Conservation (phyloP, 2,113 vertebrate genomes). For the Mustelus asterias region DNA sequence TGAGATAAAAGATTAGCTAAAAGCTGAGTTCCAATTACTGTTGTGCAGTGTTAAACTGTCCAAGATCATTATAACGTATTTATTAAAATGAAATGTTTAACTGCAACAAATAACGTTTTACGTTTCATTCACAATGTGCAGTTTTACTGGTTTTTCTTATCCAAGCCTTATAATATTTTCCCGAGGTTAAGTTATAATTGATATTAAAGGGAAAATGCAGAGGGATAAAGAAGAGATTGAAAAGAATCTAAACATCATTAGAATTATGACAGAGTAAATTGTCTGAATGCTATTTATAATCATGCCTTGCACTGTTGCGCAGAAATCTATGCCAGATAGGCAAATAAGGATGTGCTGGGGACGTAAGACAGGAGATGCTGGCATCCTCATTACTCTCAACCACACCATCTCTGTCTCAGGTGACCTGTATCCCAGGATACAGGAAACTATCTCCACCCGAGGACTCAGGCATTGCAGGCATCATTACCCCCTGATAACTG, state of each 20-base stretch:
- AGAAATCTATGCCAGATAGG: too few species aligned
- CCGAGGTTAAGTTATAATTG: background rate
- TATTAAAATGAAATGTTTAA: background rate
- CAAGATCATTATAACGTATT: background rate
- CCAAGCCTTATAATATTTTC: background rate
- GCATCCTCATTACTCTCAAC: too few species aligned
- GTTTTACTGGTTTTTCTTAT: background rate
- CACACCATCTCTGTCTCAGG: too few species aligned
- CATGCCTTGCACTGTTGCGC: background rate
- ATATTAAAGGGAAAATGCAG: background rate
- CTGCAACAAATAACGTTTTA: background rate
- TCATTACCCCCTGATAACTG: too few species aligned
- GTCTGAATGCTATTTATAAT: background rate
- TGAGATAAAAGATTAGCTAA: background rate
- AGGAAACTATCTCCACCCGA: too few species aligned
- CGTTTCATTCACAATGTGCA: background rate
- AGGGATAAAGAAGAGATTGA: background rate
- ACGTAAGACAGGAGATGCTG: too few species aligned
- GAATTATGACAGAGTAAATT: background rate
- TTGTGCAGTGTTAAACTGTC: background rate
- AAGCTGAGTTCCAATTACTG: background rate
- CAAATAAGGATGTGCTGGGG: too few species aligned
- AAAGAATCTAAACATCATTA: background rate
- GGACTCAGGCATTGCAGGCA: too few species aligned
- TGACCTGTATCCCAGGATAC: too few species aligned